Percentiles rank a stretch among this genome's conserved stretches.
Evolutionary conservation across 2,888 invertebrate species (phyloP).

Genomic region (Meghimatium bilineatum): DNA sequence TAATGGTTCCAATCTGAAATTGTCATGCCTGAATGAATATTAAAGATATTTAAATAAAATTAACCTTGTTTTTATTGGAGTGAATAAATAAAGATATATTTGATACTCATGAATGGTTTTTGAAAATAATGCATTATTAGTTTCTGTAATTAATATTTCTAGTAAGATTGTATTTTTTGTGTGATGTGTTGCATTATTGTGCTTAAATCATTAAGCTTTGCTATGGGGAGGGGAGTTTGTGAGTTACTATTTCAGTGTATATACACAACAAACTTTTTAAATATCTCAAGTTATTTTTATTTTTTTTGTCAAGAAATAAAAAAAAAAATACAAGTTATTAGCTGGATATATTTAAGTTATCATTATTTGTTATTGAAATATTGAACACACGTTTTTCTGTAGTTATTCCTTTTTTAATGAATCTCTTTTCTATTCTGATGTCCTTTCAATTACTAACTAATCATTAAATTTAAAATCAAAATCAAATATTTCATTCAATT

Average conservation of each 20-base stretch:
- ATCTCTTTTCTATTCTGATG: too few relatives aligned
- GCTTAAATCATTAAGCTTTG: not conserved
- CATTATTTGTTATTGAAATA: too few relatives aligned
- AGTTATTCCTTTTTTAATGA: too few relatives aligned
- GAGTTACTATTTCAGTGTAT: not conserved
- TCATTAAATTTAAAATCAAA: too few relatives aligned
- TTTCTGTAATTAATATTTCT: conserved; percentile 7
- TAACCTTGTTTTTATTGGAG: not conserved
- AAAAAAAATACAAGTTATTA: too few relatives aligned
- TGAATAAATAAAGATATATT: not conserved
- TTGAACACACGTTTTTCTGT: too few relatives aligned
- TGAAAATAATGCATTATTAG: not conserved
- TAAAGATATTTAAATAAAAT: not conserved
- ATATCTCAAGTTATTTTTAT: not conserved
- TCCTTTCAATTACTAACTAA: too few relatives aligned
- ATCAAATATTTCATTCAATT: too few relatives aligned
- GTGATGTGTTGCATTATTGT: not conserved
- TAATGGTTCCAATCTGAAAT: not conserved
- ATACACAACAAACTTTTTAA: not conserved
- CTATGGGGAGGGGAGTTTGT: not conserved
- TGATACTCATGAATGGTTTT: not conserved
- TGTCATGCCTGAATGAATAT: not conserved
- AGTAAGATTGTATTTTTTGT: not conserved
- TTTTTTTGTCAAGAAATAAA: too few relatives aligned
- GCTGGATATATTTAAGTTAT: too few relatives aligned